A percentile compares a stretch with the other conserved stretches of the same genome.
phyloP scores from a whole-genome alignment of 2,113 vertebrate species.

The Garra rufa region DNA sequence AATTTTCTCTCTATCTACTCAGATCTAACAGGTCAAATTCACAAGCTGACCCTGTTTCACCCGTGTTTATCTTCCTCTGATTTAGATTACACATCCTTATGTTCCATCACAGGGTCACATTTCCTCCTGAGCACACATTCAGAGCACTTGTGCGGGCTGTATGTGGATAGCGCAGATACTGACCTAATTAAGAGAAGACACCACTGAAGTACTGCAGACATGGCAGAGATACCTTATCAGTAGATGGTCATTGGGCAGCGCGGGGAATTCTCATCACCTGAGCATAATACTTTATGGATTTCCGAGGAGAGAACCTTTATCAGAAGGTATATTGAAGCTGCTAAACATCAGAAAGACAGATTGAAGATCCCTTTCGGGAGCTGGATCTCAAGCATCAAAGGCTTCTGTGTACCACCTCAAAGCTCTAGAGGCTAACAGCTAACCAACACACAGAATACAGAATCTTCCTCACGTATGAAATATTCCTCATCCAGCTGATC shows the following conservation, averaged over 20 bases:
- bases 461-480: slow-evolving; percentile 26
- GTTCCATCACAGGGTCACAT: slow-evolving; percentile 30
- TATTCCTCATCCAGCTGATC: slow-evolving; percentile 3
- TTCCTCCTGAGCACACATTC: slow-evolving; percentile 44
- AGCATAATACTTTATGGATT: slow-evolving; percentile 63
- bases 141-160: slow-evolving; percentile 14
- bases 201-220: slow-evolving; percentile 60
- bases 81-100: slow-evolving; percentile 35
- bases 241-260: slow-evolving; percentile 60
- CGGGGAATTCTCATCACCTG: slow-evolving; percentile 60
- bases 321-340: slow-evolving; percentile 42
- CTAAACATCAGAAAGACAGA: slow-evolving; percentile 53
- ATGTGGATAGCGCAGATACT: slow-evolving; percentile 45
- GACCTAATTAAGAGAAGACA: slow-evolving; percentile 54
- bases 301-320: slow-evolving; percentile 51
- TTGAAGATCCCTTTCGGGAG: slow-evolving; percentile 52
- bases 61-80: slow-evolving; percentile 36
- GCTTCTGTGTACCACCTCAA: slow-evolving; percentile 42
- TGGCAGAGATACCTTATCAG: slow-evolving; percentile 54
- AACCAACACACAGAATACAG: slow-evolving; percentile 40
- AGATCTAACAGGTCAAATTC: slow-evolving; percentile 3
- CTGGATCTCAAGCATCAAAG: slow-evolving; percentile 49
- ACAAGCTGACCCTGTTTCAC: neutral
- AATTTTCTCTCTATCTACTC: slow-evolving; percentile 19
- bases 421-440: slow-evolving; percentile 35